These are phyloP conservation scores for Drosophila oshimai DNA, from an alignment of 1,140 invertebrate species.

Conservation along the genomic window DNA sequence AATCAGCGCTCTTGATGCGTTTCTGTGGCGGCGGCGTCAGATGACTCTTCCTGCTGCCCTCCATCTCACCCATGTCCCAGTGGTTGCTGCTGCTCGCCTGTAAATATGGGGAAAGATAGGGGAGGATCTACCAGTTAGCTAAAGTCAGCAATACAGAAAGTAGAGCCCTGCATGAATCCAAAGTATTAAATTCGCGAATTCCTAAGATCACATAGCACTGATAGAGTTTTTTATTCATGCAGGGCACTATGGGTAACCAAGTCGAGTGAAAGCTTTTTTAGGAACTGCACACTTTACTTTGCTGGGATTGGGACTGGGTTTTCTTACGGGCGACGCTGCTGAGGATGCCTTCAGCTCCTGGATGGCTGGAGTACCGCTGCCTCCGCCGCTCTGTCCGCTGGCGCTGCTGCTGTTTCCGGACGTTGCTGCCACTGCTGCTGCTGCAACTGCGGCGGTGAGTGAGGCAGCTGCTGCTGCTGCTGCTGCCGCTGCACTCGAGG, in stretches of 20 bases:
- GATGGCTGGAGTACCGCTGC: constrained; percentile 64
- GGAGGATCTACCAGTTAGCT: background rate
- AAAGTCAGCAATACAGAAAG: too few relatives aligned
- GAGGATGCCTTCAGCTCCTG: constrained; percentile 81
- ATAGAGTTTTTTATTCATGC: too few relatives aligned
- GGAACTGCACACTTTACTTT: constrained; percentile 81
- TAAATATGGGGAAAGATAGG: background rate
- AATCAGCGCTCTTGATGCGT: constrained; percentile 85
- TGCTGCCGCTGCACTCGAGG: constrained; percentile 56
- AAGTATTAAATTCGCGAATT: too few relatives aligned
- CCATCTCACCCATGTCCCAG: constrained; percentile 68
- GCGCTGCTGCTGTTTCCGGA: constrained; percentile 17
- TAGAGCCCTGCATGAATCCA: too few relatives aligned
- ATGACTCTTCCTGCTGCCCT: constrained; percentile 68
- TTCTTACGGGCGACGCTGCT: constrained; percentile 82
- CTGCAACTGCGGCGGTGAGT: constrained; percentile 61
- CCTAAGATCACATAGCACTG: too few relatives aligned
- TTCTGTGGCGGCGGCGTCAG: constrained; percentile 85
- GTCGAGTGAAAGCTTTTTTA: constrained; percentile 25
- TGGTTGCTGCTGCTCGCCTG: constrained; percentile 68
- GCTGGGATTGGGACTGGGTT: constrained; percentile 63
- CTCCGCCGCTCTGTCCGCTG: background rate
- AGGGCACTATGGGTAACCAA: background rate
- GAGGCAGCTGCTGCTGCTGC: constrained; percentile 58
- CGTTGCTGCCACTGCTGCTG: constrained; percentile 58